These are phyloP conservation scores for Leptarthrus brevirostris DNA, from an alignment of 2,888 invertebrate species.

Conservation along the genomic window DNA sequence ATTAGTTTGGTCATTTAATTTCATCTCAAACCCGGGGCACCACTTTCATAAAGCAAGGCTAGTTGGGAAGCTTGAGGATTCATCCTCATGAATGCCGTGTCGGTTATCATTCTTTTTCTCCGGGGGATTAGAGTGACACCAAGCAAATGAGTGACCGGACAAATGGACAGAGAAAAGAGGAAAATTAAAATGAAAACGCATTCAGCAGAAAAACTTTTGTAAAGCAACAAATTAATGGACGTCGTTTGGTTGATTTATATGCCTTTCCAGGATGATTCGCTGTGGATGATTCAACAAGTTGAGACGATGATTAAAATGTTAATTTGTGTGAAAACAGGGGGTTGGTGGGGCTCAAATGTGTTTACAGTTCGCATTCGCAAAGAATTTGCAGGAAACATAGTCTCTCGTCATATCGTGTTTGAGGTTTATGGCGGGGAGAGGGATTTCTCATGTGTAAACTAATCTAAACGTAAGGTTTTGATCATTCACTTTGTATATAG, in stretches of 20 bases:
- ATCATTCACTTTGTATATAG: too few relatives aligned
- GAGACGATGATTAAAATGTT: background rate
- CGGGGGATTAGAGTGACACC: conserved; percentile 50
- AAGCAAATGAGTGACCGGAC: conserved; percentile 49
- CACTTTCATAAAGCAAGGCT: too few relatives aligned
- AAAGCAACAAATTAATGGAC: conserved; percentile 35
- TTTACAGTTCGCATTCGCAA: too few relatives aligned
- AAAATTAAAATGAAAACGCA: conserved; percentile 44
- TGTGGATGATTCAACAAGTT: conserved; percentile 22
- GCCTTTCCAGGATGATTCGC: background rate
- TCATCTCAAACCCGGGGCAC: background rate
- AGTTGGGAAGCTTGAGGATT: too few relatives aligned
- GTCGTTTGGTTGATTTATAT: conserved; percentile 34
- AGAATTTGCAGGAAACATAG: too few relatives aligned
- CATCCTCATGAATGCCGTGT: too few relatives aligned
- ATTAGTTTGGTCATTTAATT: conserved; percentile 53
- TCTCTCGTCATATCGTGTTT: too few relatives aligned
- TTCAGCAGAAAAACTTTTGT: conserved; percentile 26
- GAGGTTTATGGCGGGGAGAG: too few relatives aligned
- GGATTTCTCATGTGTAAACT: too few relatives aligned
- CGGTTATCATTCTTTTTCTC: conserved; percentile 43
- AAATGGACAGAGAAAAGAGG: conserved; percentile 37
- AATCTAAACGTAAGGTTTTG: too few relatives aligned
- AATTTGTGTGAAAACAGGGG: background rate
- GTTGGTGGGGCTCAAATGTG: too few relatives aligned